A percentile compares a stretch with the other conserved stretches of the same genome.
These are phyloP conservation scores for Caranx ignobilis DNA, from an alignment of 2,113 vertebrate genomes.

Conservation along the genomic window DNA sequence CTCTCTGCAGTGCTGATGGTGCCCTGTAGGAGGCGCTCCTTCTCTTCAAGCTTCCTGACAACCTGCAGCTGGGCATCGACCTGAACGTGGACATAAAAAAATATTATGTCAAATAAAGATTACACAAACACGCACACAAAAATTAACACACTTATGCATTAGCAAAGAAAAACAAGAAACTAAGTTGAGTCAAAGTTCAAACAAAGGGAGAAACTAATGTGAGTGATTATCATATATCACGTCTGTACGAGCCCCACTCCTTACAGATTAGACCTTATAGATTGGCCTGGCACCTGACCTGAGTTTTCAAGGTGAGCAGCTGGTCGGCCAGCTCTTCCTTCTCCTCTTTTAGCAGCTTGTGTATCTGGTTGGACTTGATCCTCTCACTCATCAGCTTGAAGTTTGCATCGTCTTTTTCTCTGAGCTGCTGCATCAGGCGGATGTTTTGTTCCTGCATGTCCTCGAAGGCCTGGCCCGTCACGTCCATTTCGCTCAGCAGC, in stretches of 20 bases:
- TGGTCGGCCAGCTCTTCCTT: constrained; percentile 97
- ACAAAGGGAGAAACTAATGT: neutral
- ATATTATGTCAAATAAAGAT: neutral
- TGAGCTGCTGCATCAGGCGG: constrained; percentile 96
- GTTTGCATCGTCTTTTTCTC: constrained; percentile 98
- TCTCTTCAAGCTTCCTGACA: constrained; percentile 95
- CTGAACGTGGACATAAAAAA: constrained; percentile 69
- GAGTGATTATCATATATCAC: neutral
- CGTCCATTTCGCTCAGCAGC: constrained; percentile 97
- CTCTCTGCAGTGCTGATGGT: constrained; percentile 96
- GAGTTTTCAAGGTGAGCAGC: constrained; percentile 94
- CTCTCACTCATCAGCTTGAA: constrained; percentile 98
- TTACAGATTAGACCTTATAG: fast-evolving
- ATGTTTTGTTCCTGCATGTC: constrained; percentile 99
- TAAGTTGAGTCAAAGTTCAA: neutral
- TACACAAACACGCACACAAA: too few species aligned
- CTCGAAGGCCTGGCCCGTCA: constrained; percentile 98
- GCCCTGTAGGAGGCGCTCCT: constrained; percentile 96
- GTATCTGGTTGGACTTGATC: constrained; percentile 99
- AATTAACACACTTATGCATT: neutral
- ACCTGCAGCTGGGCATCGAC: constrained; percentile 97
- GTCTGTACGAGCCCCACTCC: neutral
- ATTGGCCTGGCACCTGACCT: constrained; percentile 80
- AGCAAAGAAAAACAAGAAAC: neutral
- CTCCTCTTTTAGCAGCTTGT: constrained; percentile 97